Evolutionary conservation across 2,888 invertebrate genomes (phyloP).

Genomic region (Nomada ruficornis): DNA sequence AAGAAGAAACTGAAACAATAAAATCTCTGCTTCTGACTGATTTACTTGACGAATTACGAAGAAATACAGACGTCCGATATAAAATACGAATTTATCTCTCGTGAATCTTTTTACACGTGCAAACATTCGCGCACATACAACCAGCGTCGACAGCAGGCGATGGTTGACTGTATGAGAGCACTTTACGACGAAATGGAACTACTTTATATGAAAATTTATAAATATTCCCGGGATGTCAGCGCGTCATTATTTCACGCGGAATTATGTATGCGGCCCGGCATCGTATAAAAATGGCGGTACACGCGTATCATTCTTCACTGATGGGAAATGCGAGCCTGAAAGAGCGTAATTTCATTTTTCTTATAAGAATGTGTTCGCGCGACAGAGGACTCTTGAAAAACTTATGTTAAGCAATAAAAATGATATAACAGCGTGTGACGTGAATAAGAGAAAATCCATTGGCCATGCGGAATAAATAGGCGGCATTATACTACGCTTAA

Average conservation of each 20-base stretch:
- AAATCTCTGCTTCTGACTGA: background rate
- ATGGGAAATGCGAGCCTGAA: background rate
- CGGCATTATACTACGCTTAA: background rate
- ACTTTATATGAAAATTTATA: slow-evolving; percentile 34
- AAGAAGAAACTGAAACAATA: background rate
- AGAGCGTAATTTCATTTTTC: background rate
- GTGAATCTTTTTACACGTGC: background rate
- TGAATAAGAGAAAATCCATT: background rate
- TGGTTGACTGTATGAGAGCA: slow-evolving; percentile 1
- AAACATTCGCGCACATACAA: background rate
- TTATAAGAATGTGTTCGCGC: background rate
- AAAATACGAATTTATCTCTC: slow-evolving; percentile 15
- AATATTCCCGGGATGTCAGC: background rate
- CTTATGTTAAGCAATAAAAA: background rate
- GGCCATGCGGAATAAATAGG: background rate
- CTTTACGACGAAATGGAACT: slow-evolving; percentile 16
- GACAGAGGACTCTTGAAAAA: background rate
- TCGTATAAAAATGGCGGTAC: background rate
- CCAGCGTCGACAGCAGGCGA: slow-evolving; percentile 12
- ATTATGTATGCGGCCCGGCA: slow-evolving; percentile 3
- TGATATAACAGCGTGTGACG: background rate
- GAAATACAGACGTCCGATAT: background rate
- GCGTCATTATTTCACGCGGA: background rate
- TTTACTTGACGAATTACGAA: background rate
- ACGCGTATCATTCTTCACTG: background rate